Conservation (phyloP, 2,888 invertebrate genomes). For the Eilema caniola region DNA sequence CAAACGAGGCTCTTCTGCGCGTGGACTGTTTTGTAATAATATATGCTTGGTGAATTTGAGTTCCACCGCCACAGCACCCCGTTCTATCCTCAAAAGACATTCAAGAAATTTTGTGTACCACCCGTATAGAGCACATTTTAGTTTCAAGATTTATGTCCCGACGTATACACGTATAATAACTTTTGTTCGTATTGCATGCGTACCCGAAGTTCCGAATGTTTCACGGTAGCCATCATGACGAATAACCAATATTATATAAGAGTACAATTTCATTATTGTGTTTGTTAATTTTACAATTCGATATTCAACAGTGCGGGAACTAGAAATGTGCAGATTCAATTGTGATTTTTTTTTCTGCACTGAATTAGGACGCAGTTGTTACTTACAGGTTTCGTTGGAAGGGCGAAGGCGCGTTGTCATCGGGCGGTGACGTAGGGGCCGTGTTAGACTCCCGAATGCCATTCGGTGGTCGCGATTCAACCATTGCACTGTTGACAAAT, state of each 20-base stretch:
- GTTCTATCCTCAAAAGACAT: no score
- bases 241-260: background rate
- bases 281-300: no score
- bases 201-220: background rate
- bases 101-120: no score
- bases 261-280: no score
- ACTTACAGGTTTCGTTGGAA: conserved; percentile 79
- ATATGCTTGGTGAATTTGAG: no score
- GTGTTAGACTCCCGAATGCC: conserved; percentile 71
- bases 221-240: no score
- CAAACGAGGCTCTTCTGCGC: no score
- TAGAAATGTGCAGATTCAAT: background rate
- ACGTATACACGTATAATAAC: no score
- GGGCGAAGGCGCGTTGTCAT: conserved; percentile 73
- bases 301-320: background rate
- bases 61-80: no score
- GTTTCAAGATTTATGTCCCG: no score
- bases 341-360: background rate
- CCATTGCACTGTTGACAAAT: conserved; percentile 56
- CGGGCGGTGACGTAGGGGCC: conserved; percentile 78
- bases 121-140: no score
- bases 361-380: background rate
- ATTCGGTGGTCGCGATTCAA: conserved; percentile 65
- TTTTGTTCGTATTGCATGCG: background rate
- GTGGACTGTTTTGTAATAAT: no score